Conservation (phyloP, 2,113 vertebrate species). For the Regulus satrapa region DNA sequence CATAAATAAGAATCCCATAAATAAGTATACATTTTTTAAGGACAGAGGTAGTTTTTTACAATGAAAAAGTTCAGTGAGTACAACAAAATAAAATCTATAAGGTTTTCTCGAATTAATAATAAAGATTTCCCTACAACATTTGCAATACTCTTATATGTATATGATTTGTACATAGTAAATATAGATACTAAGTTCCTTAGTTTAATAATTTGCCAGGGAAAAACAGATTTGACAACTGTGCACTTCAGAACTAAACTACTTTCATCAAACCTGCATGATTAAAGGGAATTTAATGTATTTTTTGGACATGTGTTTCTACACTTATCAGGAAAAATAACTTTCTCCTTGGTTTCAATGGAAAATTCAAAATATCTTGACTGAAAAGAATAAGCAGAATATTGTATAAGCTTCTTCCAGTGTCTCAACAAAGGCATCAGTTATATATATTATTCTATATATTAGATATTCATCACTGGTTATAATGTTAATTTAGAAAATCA, state of each 20-base stretch:
- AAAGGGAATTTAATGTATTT: neutral
- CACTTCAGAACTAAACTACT: neutral
- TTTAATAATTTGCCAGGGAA: neutral
- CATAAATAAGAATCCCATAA: neutral
- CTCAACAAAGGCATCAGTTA: neutral
- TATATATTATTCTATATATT: too few relatives aligned
- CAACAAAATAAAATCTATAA: neutral
- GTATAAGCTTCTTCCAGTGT: neutral
- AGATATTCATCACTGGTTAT: neutral
- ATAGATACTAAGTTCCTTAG: neutral
- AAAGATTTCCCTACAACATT: neutral
- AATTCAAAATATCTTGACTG: neutral
- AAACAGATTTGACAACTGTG: neutral
- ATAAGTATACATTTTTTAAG: neutral
- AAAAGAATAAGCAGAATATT: neutral
- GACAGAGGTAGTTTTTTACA: neutral
- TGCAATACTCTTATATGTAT: neutral
- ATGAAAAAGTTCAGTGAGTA: neutral
- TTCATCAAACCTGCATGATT: neutral
- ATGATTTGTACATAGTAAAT: neutral
- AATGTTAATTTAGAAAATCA: neutral
- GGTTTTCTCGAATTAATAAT: neutral
- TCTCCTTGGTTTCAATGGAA: neutral
- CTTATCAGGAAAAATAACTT: neutral
- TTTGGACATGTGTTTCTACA: neutral